These are phyloP conservation scores for Leptocoma aspasia DNA, from an alignment of 2,113 vertebrate species.

Conservation along the genomic window DNA sequence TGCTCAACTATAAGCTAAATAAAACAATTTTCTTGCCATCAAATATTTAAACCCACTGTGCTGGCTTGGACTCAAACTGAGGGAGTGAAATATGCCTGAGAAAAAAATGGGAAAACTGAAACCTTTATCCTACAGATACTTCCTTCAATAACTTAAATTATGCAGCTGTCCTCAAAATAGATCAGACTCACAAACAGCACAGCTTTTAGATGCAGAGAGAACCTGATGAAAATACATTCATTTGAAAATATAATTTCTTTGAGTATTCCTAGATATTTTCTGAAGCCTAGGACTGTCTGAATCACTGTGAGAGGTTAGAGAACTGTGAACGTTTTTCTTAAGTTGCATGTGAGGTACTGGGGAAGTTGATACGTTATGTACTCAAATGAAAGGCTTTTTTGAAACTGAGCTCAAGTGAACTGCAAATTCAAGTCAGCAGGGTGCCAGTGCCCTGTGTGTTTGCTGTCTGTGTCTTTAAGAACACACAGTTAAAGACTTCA, in stretches of 20 bases:
- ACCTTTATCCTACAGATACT: constrained; percentile 58
- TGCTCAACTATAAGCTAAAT: constrained; percentile 35
- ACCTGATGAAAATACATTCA: constrained; percentile 61
- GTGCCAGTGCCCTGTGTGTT: constrained; percentile 63
- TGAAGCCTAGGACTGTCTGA: constrained; percentile 20
- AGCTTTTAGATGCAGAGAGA: constrained; percentile 53
- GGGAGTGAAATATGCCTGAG: constrained; percentile 15
- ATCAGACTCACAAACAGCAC: constrained; percentile 21
- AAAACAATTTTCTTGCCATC: constrained; percentile 56
- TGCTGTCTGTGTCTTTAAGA: constrained; percentile 54
- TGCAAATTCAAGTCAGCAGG: constrained; percentile 65
- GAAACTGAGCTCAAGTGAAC: constrained; percentile 63
- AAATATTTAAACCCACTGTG: constrained; percentile 55
- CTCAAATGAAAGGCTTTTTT: constrained; percentile 72
- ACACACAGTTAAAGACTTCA: constrained; percentile 63
- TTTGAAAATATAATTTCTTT: constrained; percentile 69
- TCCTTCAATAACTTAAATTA: constrained; percentile 67
- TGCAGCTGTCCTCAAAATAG: constrained; percentile 57
- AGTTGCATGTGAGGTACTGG: constrained; percentile 37
- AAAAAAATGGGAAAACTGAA: constrained; percentile 49
- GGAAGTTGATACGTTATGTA: constrained; percentile 66
- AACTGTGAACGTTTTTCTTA: constrained; percentile 56
- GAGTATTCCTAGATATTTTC: constrained; percentile 14
- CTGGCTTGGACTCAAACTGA: neutral
- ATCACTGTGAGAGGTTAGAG: constrained; percentile 54